These are phyloP conservation scores for Anastrepha obliqua DNA, from an alignment of 1,140 invertebrate species.

Conservation along the genomic window DNA sequence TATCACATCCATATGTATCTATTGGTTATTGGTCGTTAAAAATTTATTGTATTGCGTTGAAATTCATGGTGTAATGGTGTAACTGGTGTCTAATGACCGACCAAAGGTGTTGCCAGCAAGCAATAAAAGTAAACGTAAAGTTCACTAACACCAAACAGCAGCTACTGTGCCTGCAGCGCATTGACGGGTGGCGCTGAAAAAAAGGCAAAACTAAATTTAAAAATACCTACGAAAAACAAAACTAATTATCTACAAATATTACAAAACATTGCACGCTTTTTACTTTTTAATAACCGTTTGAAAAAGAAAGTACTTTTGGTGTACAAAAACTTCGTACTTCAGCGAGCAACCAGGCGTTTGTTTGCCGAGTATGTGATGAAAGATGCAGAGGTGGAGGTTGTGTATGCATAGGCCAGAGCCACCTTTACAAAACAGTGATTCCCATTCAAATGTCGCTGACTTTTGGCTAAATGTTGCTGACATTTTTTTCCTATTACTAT, in stretches of 20 bases:
- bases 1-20: neutral
- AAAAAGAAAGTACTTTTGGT: constrained; percentile 21
- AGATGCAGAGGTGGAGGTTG: neutral
- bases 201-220: neutral
- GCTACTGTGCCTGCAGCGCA: neutral
- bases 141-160: constrained; percentile 37
- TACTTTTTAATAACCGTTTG: constrained; percentile 48
- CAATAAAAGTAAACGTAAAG: constrained; percentile 11
- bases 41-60: constrained; percentile 16
- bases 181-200: neutral
- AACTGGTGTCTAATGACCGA: neutral
- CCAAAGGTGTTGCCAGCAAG: neutral
- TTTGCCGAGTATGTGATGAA: neutral
- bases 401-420: neutral
- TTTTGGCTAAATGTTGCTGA: constrained; percentile 21
- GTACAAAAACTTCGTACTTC: neutral
- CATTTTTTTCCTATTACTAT: neutral
- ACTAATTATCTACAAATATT: constrained; percentile 42
- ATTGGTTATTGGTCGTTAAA: constrained; percentile 25
- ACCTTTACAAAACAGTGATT: neutral
- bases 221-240: neutral
- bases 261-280: constrained; percentile 26
- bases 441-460: constrained; percentile 48
- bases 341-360: neutral
- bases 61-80: neutral